Evolutionary conservation across 2,888 invertebrate species (phyloP).

Genomic region (Cantharis nigra): DNA sequence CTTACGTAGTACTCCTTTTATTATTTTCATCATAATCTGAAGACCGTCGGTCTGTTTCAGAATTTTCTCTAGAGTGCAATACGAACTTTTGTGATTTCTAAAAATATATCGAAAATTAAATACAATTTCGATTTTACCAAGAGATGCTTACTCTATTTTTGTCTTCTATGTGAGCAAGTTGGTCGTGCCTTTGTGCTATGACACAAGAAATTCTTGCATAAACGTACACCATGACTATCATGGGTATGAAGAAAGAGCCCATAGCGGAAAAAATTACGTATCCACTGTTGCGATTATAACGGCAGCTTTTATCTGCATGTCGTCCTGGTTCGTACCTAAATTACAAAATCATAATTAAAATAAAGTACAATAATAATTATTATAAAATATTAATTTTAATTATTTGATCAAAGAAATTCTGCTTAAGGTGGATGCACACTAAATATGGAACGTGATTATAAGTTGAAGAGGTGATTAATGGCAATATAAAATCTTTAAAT

Average conservation of each 20-base stretch:
- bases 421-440: too few species aligned
- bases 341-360: background rate
- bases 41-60: slow-evolving; percentile 52
- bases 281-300: slow-evolving; percentile 89
- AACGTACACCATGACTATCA: slow-evolving; percentile 93
- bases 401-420: too few species aligned
- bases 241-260: slow-evolving; percentile 95
- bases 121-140: background rate
- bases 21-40: slow-evolving; percentile 54
- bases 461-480: too few species aligned
- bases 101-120: slow-evolving; percentile 22
- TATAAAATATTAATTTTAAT: too few species aligned
- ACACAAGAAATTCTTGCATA: slow-evolving; percentile 89
- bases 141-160: slow-evolving; percentile 47
- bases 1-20: slow-evolving; percentile 51
- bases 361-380: too few species aligned
- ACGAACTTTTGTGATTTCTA: slow-evolving; percentile 52
- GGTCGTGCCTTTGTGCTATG: slow-evolving; percentile 77
- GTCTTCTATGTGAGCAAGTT: slow-evolving; percentile 67
- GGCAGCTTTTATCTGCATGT: slow-evolving; percentile 71
- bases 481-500: too few species aligned
- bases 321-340: slow-evolving; percentile 74
- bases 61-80: slow-evolving; percentile 51
- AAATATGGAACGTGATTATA: too few species aligned
- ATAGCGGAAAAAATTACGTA: slow-evolving; percentile 95